Evolutionary conservation across 2,113 vertebrate genomes (phyloP).

Genomic region (Ptyas mucosa): DNA sequence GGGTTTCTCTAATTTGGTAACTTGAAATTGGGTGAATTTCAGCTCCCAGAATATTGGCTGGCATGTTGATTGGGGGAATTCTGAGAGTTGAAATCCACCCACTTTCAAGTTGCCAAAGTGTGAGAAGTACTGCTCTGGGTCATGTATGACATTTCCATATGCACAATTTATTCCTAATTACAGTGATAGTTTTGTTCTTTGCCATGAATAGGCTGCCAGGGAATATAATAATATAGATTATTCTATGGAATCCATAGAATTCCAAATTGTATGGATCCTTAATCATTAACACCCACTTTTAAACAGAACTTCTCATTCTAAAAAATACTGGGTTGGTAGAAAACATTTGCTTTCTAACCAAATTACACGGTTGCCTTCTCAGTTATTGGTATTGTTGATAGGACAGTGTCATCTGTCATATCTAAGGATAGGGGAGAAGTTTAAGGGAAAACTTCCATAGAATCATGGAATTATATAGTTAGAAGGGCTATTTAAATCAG

Average conservation of each 20-base stretch:
- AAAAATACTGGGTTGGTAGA: not conserved
- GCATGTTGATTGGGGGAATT: too few relatives aligned
- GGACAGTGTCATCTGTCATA: not conserved
- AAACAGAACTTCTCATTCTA: conserved; percentile 17
- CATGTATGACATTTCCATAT: not conserved
- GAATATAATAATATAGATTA: not conserved
- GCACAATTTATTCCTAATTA: conserved; percentile 10
- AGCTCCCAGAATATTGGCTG: too few relatives aligned
- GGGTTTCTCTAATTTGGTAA: not conserved
- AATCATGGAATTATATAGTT: not conserved
- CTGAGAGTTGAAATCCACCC: too few relatives aligned
- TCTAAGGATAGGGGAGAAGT: not conserved
- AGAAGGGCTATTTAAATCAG: not conserved
- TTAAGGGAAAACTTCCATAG: not conserved
- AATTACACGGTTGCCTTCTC: not conserved
- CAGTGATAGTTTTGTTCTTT: not conserved
- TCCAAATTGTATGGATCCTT: not conserved
- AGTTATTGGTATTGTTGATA: not conserved
- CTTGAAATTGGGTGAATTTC: too few relatives aligned
- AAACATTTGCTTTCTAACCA: not conserved
- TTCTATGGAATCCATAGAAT: not conserved
- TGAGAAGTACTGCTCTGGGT: not conserved
- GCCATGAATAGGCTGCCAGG: not conserved
- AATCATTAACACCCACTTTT: conserved; percentile 1
- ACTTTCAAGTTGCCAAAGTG: too few relatives aligned